A percentile compares a stretch with the other conserved stretches of the same genome.
These are phyloP conservation scores for Zaprionus tsacasi DNA, from an alignment of 1,140 invertebrate genomes.

Conservation along the genomic window DNA sequence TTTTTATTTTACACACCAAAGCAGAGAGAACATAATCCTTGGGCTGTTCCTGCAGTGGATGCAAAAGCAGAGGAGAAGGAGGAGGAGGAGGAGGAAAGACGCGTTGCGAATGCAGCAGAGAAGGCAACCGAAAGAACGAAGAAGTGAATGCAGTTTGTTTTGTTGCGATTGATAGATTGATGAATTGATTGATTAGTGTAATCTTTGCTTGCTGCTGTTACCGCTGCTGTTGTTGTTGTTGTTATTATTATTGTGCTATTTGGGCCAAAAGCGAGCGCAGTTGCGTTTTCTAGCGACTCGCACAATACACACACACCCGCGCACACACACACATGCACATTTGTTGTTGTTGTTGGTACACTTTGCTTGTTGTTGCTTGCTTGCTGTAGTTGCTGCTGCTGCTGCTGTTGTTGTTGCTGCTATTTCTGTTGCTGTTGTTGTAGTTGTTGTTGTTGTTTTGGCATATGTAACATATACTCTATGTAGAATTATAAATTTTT, in stretches of 20 bases:
- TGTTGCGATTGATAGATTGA: constrained; percentile 28
- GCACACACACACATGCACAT: constrained; percentile 42
- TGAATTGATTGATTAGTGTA: constrained; percentile 36
- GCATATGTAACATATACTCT: constrained; percentile 30
- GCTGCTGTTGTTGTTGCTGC: constrained; percentile 36
- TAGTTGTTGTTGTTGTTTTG: constrained; percentile 20
- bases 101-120: constrained; percentile 1
- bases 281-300: constrained; percentile 19
- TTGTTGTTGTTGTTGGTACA: constrained; percentile 56
- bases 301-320: constrained; percentile 12
- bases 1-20: constrained; percentile 51
- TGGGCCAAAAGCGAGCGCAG: constrained; percentile 51
- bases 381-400: constrained; percentile 11
- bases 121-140: constrained; percentile 2
- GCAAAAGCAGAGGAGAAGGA: constrained; percentile 27
- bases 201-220: constrained; percentile 1
- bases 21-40: constrained; percentile 84
- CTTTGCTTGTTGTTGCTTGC: constrained; percentile 19
- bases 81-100: not conserved
- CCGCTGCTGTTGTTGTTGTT: constrained; percentile 2
- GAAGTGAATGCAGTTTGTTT: constrained; percentile 42
- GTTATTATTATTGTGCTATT: constrained; percentile 43
- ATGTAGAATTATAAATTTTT: constrained; percentile 38
- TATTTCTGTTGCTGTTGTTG: constrained; percentile 31
- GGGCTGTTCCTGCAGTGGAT: constrained; percentile 80